Evolutionary conservation across 2,797 vertebrate species (phyloP).

Genomic region (Emys orbicularis): DNA sequence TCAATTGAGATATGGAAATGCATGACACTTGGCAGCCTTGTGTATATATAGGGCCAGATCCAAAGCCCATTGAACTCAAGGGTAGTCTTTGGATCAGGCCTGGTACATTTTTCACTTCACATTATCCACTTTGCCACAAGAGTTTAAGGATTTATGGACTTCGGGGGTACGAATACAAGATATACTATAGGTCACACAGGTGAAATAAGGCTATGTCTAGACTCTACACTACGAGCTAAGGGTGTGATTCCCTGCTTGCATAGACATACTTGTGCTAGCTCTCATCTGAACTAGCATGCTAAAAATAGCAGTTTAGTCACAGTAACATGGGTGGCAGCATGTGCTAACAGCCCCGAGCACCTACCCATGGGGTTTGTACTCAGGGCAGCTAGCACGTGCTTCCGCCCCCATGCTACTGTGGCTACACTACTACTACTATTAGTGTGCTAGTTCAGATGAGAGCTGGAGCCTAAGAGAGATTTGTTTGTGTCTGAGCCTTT

Average conservation of each 20-base stretch:
- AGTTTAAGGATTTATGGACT: not conserved
- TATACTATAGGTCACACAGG: not conserved
- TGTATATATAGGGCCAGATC: too few relatives aligned
- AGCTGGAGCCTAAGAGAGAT: not conserved
- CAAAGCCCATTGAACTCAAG: too few relatives aligned
- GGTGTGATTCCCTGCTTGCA: not conserved
- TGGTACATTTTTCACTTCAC: too few relatives aligned
- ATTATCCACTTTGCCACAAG: too few relatives aligned
- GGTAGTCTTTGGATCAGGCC: too few relatives aligned
- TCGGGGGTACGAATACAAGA: not conserved
- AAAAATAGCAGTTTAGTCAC: not conserved
- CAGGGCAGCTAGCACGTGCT: not conserved
- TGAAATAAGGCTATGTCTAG: not conserved
- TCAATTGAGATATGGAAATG: too few relatives aligned
- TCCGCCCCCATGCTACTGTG: not conserved
- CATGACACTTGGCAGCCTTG: too few relatives aligned
- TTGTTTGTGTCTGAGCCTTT: not conserved
- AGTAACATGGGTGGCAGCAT: not conserved
- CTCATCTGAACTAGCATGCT: not conserved
- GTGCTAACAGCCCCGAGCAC: not conserved
- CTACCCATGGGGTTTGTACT: not conserved
- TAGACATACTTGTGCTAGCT: not conserved
- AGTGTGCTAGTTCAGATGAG: not conserved
- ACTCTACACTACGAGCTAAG: not conserved
- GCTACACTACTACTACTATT: not conserved